Base-by-base conservation (phyloP, 2,888 invertebrate species). In the Polyploca ridens region DNA sequence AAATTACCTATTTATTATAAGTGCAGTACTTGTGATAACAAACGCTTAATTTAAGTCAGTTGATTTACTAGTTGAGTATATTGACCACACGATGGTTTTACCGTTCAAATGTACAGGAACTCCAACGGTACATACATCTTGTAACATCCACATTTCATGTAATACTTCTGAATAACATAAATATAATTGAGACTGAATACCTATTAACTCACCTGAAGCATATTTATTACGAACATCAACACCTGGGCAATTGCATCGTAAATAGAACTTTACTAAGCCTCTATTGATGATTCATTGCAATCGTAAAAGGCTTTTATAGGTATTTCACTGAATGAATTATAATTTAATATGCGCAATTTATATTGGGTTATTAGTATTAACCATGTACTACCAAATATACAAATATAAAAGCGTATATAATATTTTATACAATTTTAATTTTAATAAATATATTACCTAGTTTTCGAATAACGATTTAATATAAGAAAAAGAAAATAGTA, bases 81-180 rank as follows among this genome's bases (percentile, higher is more conserved):
- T 65, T 73, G 75, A 71, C 75, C 75, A 65, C 67, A 65, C 73
- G 70, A 72, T 70, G 63, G 67, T 69, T 82, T 79, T 88, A 90
- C 89, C 85, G 87, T 87, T 90, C 66, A 82, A 80, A 81, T 76
- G 67, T 79, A 70, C 70, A 78, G 78, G 66, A 77, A 67, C 49
- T 65, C 54, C 86, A 87, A 86, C 88, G 86, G 88, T 84, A 78
- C 64, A 71, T 62, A 65, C 7, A 46, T 46, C 46, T n/a, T n/a
- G 7, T 46, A 46, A 46, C 7, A 46, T n/a, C 59, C 62, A 49
- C 64, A 66, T n/a, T 46, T 46, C n/a, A 46, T 46, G 4, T 41
- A 41, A 41, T n/a, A 46, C n/a, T 46, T 67, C 65, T 74, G 69
- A 65, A 64, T 65, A 68, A 59, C 19, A 35, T 60, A 65, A 57